Percentiles rank a stretch among this genome's conserved stretches.
Evolutionary conservation across 2,113 vertebrate species (phyloP).

Genomic region (Mirounga angustirostris): DNA sequence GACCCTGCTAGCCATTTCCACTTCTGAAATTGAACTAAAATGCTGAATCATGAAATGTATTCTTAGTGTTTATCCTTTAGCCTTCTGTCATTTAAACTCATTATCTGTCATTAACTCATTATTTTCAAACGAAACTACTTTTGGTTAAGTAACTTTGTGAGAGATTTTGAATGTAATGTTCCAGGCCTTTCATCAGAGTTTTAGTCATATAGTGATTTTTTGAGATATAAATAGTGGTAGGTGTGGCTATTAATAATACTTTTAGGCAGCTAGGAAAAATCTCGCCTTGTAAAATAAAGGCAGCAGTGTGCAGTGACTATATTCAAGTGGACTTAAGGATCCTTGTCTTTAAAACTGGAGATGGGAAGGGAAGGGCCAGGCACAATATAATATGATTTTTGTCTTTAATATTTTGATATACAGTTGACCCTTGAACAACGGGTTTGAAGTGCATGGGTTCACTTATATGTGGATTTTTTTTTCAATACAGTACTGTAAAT

Average conservation of each 20-base stretch:
- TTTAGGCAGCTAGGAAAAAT: background rate
- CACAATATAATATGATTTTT: background rate
- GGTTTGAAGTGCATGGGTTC: background rate
- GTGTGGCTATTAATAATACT: background rate
- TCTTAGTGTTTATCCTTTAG: slow-evolving; percentile 18
- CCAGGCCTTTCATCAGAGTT: background rate
- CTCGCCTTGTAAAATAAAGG: background rate
- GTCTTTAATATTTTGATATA: slow-evolving; percentile 29
- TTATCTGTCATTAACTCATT: background rate
- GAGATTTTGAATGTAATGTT: background rate
- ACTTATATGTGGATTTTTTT: background rate
- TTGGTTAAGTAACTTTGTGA: background rate
- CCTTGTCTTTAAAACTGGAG: slow-evolving; percentile 8
- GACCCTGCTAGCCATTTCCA: background rate
- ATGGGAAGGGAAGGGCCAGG: background rate
- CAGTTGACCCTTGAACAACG: background rate
- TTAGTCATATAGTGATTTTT: slow-evolving; percentile 32
- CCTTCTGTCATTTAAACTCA: background rate
- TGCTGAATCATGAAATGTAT: slow-evolving; percentile 32
- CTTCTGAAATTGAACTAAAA: background rate
- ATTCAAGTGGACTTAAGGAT: background rate
- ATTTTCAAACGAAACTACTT: background rate
- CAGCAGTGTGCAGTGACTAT: background rate
- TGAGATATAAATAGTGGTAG: slow-evolving; percentile 34
- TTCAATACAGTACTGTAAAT: background rate